Evolutionary conservation across 2,888 invertebrate species (phyloP), one percentile per base, ranked within the genome.

Genomic region (Clanis bilineata): DNA sequence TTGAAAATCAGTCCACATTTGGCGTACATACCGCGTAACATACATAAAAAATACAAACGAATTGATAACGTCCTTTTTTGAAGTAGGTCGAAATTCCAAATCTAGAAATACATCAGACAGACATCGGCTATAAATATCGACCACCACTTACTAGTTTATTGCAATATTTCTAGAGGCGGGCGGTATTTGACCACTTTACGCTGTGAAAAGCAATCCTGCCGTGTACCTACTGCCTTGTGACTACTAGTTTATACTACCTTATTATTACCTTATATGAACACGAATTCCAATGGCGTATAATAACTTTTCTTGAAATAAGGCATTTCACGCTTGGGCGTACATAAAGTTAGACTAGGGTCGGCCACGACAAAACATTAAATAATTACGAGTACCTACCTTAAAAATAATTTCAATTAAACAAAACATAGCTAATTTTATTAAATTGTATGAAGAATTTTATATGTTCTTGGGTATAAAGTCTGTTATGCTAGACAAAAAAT

Each of bases 151-250:
- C 45, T 45, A 32, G 25, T 6, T 18, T 15, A 43, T 25, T 44
- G 28, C 21, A 38, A 28, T 51, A 58, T 22, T 39, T 22, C 45
- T 58, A 41, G 41, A 51, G 51, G 36, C 28, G 18, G 36, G 54
- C 22, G 36, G 36, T 10, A 38, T 55, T 55, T 15, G 32, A 32
- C 36, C 21, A 54, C 54, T 54, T 54, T 54, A 54, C 15, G 36
- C 36, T 54, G 21, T 28, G 54, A 28, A 54, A 45, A n/a, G n/a
- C n/a, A n/a, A n/a, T n/a, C n/a, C 45, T 10, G 10, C 22, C 22
- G 32, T 7, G 32, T 21, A 44, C 12, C 44, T 44, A 44, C 43
- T 10, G n/a, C n/a, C n/a, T n/a, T n/a, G n/a, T n/a, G n/a, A n/a
- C n/a, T 22, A 44, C 44, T 22, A 22, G 23, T 23, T 25, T 25